Conservation (phyloP, 1,140 invertebrate genomes). For the Anoplophora glabripennis region DNA sequence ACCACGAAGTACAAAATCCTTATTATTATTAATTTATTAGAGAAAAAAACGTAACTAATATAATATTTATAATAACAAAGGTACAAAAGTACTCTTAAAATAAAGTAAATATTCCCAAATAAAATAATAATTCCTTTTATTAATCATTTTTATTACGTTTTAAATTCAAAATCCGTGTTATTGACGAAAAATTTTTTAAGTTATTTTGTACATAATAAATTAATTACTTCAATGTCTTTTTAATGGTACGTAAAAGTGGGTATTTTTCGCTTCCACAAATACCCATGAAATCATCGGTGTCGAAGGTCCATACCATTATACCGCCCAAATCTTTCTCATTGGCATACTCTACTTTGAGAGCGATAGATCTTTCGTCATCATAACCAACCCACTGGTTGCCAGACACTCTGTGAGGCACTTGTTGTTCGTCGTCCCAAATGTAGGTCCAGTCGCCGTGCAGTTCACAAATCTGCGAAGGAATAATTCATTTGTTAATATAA, state of each 20-base stretch:
- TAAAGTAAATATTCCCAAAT: too few relatives aligned
- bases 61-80: too few relatives aligned
- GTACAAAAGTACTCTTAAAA: too few relatives aligned
- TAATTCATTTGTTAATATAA: neutral
- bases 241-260: neutral
- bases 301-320: slow-evolving; percentile 71
- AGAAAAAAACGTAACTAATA: too few relatives aligned
- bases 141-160: too few relatives aligned
- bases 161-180: too few relatives aligned
- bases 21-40: too few relatives aligned
- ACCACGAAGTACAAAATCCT: too few relatives aligned
- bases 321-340: slow-evolving; percentile 57
- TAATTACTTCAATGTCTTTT: neutral
- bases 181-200: too few relatives aligned
- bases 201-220: too few relatives aligned
- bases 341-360: slow-evolving; percentile 50
- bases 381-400: slow-evolving; percentile 47
- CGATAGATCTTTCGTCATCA: slow-evolving; percentile 40
- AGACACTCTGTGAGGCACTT: slow-evolving; percentile 37
- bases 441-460: slow-evolving; percentile 43
- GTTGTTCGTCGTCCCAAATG: slow-evolving; percentile 31
- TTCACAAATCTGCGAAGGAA: slow-evolving; percentile 46
- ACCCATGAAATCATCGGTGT: slow-evolving; percentile 69
- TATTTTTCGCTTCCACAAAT: slow-evolving; percentile 51
- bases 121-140: too few relatives aligned